Evolutionary conservation across 1,140 invertebrate species (phyloP), one percentile per base, ranked within the genome.

Genomic region (Ceratina calcarata): DNA sequence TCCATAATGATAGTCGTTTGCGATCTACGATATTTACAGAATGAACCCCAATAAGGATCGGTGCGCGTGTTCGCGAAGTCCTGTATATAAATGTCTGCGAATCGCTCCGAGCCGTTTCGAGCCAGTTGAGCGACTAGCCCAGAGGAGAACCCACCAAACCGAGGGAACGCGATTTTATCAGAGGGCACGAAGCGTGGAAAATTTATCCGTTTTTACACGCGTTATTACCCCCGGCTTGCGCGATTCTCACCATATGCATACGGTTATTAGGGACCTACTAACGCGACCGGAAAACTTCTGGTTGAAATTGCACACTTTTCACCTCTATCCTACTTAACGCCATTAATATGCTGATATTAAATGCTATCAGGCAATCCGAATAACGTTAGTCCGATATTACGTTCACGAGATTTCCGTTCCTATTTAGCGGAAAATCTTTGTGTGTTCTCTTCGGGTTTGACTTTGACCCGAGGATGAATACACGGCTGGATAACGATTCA

Each of bases 141-240:
- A 0, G 71, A 24, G 13, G 0, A 1, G 32, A 49, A 10, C 37
- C 37, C 27, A 65, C 32, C 13, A 18, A 45, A n/a, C n/a, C 60
- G 22, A 64, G n/a, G 60, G n/a, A 66, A 51, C 24, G 24, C 13
- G 53, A 67, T 75, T 75, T 58, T 55, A 75, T 67, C 62, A 13
- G 51, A 6, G 12, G 1, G n/a, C 75, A 7, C 57, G 45, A 27
- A 70, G 15, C 75, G 67, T 62, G 67, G 49, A 71, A 32, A 71
- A 78, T 78, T 78, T 45, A 62, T 70, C 75, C 58, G 27, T 78
- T 78, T 78, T 78, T 71, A 71, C 75, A 53, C 67, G 75, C 58
- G 75, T 71, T 71, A 78, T 78, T 78, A 78, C 51, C 37, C 74
- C 2, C 60, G 32, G 15, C 1, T 15, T 18, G 65, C 16, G 65